Evolutionary conservation across 37 sponge, comb jelly and placozoan species (phyloP).

Genomic region (Bolinopsis microptera): DNA sequence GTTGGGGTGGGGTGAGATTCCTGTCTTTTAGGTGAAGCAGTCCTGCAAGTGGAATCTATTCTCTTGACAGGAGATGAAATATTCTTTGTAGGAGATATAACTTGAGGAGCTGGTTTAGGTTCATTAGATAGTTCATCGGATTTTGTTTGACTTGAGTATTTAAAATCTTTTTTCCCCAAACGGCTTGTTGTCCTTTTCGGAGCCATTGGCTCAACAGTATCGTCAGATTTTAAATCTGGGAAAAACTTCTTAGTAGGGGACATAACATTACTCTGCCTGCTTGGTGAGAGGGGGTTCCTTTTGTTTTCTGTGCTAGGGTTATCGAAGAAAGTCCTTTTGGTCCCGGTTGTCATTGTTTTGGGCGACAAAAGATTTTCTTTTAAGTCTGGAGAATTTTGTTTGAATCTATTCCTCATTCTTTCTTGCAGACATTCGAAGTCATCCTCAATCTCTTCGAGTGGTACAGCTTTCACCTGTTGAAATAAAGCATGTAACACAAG

Average conservation of each 20-base stretch:
- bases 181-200: neutral
- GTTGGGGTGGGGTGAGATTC: neutral
- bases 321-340: conserved; percentile 10
- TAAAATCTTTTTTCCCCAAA: neutral
- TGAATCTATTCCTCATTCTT: conserved; percentile 33
- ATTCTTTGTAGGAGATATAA: neutral
- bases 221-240: neutral
- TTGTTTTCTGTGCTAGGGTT: neutral
- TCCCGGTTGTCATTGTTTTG: neutral
- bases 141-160: neutral
- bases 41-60: neutral
- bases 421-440: conserved; percentile 40
- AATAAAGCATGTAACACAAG: neutral
- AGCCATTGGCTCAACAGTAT: neutral
- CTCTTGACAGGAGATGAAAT: neutral
- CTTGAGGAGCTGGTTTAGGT: neutral
- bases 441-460: neutral
- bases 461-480: conserved; percentile 20
- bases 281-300: conserved; percentile 20
- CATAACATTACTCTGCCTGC: neutral
- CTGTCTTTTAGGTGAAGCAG: neutral
- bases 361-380: conserved; percentile 48
- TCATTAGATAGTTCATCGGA: no score
- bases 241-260: conserved; percentile 22
- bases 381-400: neutral